A percentile compares a stretch with the other conserved stretches of the same genome.
These are phyloP conservation scores for Triops longicaudatus DNA, from an alignment of 1,140 invertebrate genomes.

Conservation along the genomic window DNA sequence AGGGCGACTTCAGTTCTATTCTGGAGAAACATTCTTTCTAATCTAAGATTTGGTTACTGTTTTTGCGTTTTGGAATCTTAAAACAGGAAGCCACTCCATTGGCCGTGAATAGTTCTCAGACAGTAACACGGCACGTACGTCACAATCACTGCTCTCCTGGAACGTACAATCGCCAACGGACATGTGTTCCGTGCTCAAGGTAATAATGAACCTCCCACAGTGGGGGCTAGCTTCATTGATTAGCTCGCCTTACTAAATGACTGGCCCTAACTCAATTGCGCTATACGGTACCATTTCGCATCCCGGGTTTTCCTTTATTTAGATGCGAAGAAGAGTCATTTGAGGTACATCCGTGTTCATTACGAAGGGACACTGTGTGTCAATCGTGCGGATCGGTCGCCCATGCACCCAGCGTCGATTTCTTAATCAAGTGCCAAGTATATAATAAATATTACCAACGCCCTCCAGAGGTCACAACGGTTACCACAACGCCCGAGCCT, in stretches of 20 bases:
- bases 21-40: neutral
- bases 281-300: neutral
- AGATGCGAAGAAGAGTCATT: neutral
- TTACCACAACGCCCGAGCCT: neutral
- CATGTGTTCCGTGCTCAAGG: conserved; percentile 6
- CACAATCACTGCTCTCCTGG: conserved; percentile 5
- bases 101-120: neutral
- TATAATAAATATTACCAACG: neutral
- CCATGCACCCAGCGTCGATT: neutral
- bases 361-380: neutral
- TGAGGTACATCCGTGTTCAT: neutral
- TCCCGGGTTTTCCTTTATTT: neutral
- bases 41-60: neutral
- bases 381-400: neutral
- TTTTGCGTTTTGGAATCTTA: neutral
- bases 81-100: neutral
- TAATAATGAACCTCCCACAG: neutral
- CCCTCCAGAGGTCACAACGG: neutral
- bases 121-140: neutral
- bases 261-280: too few species aligned
- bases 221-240: neutral
- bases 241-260: too few species aligned
- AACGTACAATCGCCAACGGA: neutral
- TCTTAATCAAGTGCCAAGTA: neutral
- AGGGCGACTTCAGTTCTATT: neutral